Evolutionary conservation across 2,113 vertebrate genomes (phyloP).

Genomic region (Epinephelus lanceolatus): DNA sequence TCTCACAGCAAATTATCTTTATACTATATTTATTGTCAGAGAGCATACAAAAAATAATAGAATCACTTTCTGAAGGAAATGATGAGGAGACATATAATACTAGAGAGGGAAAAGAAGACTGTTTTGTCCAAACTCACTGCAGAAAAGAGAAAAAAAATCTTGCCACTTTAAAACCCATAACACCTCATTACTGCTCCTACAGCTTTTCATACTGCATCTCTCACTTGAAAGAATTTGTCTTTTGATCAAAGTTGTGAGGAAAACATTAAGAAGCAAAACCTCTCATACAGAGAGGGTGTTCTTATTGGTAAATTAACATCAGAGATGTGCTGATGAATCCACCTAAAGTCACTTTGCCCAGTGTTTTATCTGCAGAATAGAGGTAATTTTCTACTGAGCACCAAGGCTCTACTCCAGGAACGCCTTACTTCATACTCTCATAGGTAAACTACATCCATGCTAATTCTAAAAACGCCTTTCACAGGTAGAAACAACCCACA

Average conservation of each 20-base stretch:
- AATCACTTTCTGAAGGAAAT: neutral
- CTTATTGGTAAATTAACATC: constrained; percentile 17
- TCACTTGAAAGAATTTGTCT: neutral
- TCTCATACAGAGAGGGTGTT: neutral
- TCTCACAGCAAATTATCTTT: neutral
- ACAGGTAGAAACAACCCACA: neutral
- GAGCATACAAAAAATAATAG: neutral
- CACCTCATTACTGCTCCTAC: constrained; percentile 22
- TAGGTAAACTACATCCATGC: neutral
- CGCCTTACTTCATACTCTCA: neutral
- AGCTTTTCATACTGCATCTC: constrained; percentile 3
- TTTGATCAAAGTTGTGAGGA: constrained; percentile 24
- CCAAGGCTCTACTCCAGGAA: neutral
- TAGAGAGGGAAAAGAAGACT: neutral
- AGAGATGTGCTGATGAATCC: constrained; percentile 6
- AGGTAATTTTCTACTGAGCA: neutral
- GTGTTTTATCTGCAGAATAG: constrained; percentile 1
- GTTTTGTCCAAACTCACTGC: constrained; percentile 5
- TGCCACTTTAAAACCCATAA: constrained; percentile 14
- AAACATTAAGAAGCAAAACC: constrained; percentile 8
- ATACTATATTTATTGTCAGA: constrained; percentile 22
- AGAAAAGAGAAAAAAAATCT: neutral
- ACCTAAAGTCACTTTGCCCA: neutral
- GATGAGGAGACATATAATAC: neutral
- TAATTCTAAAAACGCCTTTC: no score